phyloP scores from a whole-genome alignment of 2,113 vertebrate species.

The Caretta caretta region DNA sequence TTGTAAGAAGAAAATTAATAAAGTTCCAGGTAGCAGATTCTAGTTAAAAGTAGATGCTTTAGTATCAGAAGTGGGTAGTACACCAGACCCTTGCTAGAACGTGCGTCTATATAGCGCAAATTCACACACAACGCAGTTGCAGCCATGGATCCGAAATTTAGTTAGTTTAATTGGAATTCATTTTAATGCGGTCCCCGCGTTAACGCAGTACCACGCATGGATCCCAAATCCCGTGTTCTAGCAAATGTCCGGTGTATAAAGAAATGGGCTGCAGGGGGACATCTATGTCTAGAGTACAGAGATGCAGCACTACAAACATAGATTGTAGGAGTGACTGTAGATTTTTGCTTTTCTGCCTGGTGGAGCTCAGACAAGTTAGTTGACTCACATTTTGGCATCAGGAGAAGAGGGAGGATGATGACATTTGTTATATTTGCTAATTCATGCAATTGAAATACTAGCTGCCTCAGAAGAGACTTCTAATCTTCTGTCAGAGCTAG shows the following conservation, averaged over 20 bases:
- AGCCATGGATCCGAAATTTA: no score
- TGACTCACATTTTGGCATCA: constrained; percentile 68
- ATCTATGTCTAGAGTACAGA: constrained; percentile 27
- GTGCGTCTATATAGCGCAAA: no score
- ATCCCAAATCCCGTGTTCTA: no score
- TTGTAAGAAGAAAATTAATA: constrained; percentile 4
- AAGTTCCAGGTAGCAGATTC: background rate
- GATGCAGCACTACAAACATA: constrained; percentile 51
- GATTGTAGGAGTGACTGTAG: constrained; percentile 33
- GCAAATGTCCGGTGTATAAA: no score
- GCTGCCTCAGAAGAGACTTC: constrained; percentile 56
- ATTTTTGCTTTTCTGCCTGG: constrained; percentile 51
- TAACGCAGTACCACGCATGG: no score
- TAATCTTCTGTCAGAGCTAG: constrained; percentile 42
- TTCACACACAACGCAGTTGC: no score
- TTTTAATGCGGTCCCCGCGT: no score
- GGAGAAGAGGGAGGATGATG: constrained; percentile 67
- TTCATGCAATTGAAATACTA: constrained; percentile 62
- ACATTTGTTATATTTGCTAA: constrained; percentile 50
- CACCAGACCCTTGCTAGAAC: no score
- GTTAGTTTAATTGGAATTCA: no score
- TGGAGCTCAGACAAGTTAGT: constrained; percentile 66
- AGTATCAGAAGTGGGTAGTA: background rate
- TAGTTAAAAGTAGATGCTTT: constrained; percentile 9
- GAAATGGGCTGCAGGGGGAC: background rate